Evolutionary conservation across 2,113 vertebrate genomes (phyloP), one percentile per base, ranked within the genome.

Genomic region (Thymallus thymallus): DNA sequence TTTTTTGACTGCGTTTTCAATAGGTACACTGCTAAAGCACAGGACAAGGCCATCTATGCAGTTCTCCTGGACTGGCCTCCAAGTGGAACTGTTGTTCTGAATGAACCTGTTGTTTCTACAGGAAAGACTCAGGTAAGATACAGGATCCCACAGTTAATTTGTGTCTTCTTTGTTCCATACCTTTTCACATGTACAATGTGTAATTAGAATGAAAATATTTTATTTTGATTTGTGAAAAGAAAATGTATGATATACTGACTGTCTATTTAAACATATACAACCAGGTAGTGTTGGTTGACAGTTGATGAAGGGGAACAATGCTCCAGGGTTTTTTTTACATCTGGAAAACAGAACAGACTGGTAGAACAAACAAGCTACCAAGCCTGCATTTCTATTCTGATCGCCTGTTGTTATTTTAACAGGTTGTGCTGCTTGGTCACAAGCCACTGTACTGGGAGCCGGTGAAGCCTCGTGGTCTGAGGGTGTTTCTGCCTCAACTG

Each of bases 1-100:
- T 51, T 51, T 18, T 51, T 18, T 51, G 48, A 51, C 48, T 74
- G n/a, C 51, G 9, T 72, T 68, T 68, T 61, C 30, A 72, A 75
- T 80, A 99, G 97, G 97, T 99, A 98, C 83, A 98, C 96, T 0
- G 90, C 75, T 74, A 95, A 79, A 77, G 90, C 93, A 2, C 76
- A 92, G 85, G 89, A 91, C 48, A 88, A 91, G 16, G 55, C 78
- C 6, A 74, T 98, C 63, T 97, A 94, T 68, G 95, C 95, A 2
- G 48, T 96, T 69, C 94, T 98, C 61, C 89, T 98, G 45, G 83
- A 90, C 6, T 99, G 96, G 96, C 96, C 96, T 0, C 29, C 46
- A 6, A 87, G 90, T 7, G 93, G 94, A 73, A 76, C 45, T 4
- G 81, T 98, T 76, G 45, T 90, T 72, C 94, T 99, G 45, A 88